phyloP scores from a whole-genome alignment of 2,113 vertebrate species.

The Crotophaga sulcirostris region DNA sequence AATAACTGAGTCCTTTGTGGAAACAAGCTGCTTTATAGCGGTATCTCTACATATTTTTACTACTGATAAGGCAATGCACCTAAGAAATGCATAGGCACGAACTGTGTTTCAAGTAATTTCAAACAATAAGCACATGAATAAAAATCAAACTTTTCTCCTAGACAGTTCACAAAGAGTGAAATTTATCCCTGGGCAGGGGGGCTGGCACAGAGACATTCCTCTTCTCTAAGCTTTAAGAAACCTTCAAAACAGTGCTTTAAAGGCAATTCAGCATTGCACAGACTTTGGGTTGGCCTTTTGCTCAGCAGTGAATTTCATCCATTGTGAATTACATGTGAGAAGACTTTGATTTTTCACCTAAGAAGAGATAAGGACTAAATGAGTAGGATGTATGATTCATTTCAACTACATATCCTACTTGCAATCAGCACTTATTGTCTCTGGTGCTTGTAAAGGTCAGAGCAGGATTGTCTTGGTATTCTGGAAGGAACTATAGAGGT shows the following conservation, averaged over 20 bases:
- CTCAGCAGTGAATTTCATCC: background rate
- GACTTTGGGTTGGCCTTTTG: background rate
- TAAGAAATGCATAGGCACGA: background rate
- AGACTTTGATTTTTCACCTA: slow-evolving; percentile 55
- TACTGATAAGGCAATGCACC: background rate
- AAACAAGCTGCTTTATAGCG: background rate
- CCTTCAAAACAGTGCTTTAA: background rate
- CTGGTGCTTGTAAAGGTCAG: slow-evolving; percentile 8
- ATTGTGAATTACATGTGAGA: slow-evolving; percentile 20
- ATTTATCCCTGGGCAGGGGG: background rate
- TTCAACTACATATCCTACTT: background rate
- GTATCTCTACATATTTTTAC: background rate
- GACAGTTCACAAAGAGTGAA: background rate
- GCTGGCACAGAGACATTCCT: background rate
- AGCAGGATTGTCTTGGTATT: background rate
- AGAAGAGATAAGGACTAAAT: slow-evolving; percentile 10
- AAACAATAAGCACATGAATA: slow-evolving; percentile 8
- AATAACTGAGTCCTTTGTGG: background rate
- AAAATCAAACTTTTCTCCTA: background rate
- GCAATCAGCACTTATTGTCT: slow-evolving; percentile 63
- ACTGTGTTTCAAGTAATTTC: background rate
- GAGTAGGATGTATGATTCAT: background rate
- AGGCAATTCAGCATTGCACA: slow-evolving; percentile 3
- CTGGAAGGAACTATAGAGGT: background rate
- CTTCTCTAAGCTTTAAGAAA: background rate